Evolutionary conservation across 2,113 vertebrate species (phyloP).

Genomic region (Monopterus albus): DNA sequence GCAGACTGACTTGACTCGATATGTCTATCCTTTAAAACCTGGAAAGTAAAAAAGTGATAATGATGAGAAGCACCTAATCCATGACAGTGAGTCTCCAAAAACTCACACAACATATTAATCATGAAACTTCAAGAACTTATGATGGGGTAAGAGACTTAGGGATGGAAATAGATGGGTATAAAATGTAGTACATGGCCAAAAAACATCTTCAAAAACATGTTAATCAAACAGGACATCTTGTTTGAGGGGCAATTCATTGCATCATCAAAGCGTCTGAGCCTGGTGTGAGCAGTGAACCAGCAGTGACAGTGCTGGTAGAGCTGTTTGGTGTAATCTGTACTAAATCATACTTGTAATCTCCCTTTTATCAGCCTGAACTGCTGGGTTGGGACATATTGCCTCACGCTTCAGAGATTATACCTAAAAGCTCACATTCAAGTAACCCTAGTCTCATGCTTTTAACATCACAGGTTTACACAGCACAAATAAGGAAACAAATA

Average conservation of each 20-base stretch:
- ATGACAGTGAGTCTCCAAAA: not conserved
- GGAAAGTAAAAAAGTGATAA: not conserved
- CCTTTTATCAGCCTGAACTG: conserved; percentile 68
- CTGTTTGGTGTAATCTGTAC: conserved; percentile 60
- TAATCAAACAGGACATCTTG: not conserved
- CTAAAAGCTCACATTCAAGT: conserved; percentile 46
- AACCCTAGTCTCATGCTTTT: conserved; percentile 34
- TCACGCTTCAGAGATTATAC: conserved; percentile 59
- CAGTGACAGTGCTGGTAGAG: conserved; percentile 11
- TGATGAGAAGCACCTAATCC: not conserved
- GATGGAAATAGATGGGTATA: conserved; percentile 21
- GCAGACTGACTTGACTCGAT: no score
- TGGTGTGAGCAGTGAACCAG: not conserved
- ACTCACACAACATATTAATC: no score
- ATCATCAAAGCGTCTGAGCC: not conserved
- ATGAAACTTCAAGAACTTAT: no score
- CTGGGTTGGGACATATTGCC: conserved; percentile 28
- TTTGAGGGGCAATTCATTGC: not conserved
- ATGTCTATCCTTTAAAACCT: not conserved
- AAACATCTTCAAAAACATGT: not conserved
- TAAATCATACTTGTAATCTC: conserved; percentile 75
- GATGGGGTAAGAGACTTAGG: conserved; percentile 57
- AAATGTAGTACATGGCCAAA: not conserved
- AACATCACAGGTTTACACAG: conserved; percentile 12
- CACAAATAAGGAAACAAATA: conserved; percentile 8